A percentile compares a stretch with the other conserved stretches of the same genome.
Conservation (phyloP, 2,797 vertebrate genomes). For the Myripristis jacobus region DNA sequence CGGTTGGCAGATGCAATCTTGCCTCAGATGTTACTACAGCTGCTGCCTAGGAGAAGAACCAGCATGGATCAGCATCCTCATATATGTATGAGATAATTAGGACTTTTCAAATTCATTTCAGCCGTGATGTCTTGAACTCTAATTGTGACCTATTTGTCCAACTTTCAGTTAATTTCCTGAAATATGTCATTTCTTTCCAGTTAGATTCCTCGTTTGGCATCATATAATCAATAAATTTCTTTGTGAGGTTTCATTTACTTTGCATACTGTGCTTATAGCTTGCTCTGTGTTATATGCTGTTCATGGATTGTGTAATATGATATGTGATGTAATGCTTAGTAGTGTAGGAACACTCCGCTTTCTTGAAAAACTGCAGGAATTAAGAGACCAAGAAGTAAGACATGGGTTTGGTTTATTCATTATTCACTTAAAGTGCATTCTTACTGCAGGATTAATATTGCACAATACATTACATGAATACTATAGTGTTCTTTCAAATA, state of each 20-base stretch:
- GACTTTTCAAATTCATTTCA: neutral
- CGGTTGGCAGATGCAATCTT: too few relatives aligned
- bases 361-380: neutral
- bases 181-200: too few relatives aligned
- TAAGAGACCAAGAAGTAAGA: constrained; percentile 25
- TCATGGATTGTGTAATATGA: neutral
- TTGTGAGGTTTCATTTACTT: neutral
- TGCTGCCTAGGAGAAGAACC: neutral
- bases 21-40: too few relatives aligned
- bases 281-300: neutral
- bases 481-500: constrained; percentile 55
- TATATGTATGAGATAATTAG: neutral
- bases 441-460: constrained; percentile 73
- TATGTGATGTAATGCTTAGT: too few relatives aligned
- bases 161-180: too few relatives aligned
- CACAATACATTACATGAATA: constrained; percentile 65
- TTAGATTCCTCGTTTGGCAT: neutral
- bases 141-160: neutral
- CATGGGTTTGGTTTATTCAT: constrained; percentile 70
- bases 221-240: neutral
- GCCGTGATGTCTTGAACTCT: too few relatives aligned
- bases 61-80: neutral
- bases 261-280: neutral
- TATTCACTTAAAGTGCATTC: constrained; percentile 80
- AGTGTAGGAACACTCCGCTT: too few relatives aligned